Base-by-base conservation (phyloP, 2,113 vertebrate species). In the Ptychochromis oligacanthus region DNA sequence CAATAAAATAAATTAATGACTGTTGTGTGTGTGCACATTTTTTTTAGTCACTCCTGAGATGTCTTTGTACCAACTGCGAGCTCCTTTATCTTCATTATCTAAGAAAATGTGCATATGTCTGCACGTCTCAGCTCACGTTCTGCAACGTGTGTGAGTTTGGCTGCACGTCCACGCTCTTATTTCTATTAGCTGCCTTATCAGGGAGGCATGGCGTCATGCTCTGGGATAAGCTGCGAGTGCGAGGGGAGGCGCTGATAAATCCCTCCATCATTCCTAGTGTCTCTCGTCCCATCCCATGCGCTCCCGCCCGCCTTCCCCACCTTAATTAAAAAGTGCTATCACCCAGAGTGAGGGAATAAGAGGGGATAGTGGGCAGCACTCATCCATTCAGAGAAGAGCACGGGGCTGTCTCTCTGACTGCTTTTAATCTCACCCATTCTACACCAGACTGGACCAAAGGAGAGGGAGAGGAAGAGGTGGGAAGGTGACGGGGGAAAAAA, bases 271-370 rank as follows among this genome's bases (percentile, higher is more conserved):
- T 92, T 92, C 87, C 74, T 76, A 76, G 79, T 85, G 81, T 84
- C 80, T 57, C 60, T 15, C 13, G 13, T 38, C 79, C 64, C 83
- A 5, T 61, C 75, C 78, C 70, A 59, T 52, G 12, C 38, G 28
- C 28, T 9, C 49, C 74, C 65, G 54, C 76, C 59, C 61, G 28
- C 72, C 62, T 74, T 72, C 78, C 81, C 79, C 91, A 93, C 93
- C 93, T 95, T 95, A 95, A 95, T 95, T 95, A 95, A 95, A 95
- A 95, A 95, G 92, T 90, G 94, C 93, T 94, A 93, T 95, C 92
- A 92, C 92, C 93, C 92, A 80, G 89, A 92, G 92, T 91, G 91
- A 91, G 90, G 92, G 94, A 94, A 94, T 90, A 89, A 83, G 90
- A 91, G 88, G 74, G 84, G 87, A 89, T 86, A 87, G 87, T 80